phyloP scores from a whole-genome alignment of 2,113 vertebrate genomes.

The Stigmatopora nigra region DNA sequence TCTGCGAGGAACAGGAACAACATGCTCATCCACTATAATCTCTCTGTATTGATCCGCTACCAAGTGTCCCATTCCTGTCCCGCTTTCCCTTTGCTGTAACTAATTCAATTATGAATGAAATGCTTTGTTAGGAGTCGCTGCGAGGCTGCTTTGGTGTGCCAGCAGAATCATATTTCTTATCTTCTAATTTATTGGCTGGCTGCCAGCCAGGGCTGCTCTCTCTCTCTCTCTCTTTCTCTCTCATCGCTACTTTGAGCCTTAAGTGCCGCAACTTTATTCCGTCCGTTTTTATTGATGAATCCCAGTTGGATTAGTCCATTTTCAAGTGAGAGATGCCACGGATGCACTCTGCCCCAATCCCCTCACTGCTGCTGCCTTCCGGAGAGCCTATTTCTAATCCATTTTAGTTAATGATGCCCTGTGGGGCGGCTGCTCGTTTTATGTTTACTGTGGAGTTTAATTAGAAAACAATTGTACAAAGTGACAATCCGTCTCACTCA shows the following conservation, averaged over 20 bases:
- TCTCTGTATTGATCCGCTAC: conserved; percentile 58
- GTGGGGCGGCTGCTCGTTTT: conserved; percentile 68
- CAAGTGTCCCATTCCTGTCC: conserved; percentile 61
- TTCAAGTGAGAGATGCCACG: conserved; percentile 68
- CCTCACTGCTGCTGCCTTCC: not conserved
- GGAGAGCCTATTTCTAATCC: conserved; percentile 69
- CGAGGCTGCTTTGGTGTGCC: conserved; percentile 49
- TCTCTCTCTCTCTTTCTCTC: not conserved
- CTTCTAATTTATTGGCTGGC: conserved; percentile 68
- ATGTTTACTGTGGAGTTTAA: conserved; percentile 67
- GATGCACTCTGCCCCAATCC: conserved; percentile 39
- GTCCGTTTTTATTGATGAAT: conserved; percentile 70
- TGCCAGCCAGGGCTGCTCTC: conserved; percentile 51
- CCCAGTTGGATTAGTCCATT: conserved; percentile 77
- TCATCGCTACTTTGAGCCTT: conserved; percentile 58
- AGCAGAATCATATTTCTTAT: conserved; percentile 69
- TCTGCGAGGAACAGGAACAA: not conserved
- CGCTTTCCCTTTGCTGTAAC: conserved; percentile 45
- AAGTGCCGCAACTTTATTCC: conserved; percentile 80
- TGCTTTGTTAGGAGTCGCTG: conserved; percentile 62
- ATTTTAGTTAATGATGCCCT: conserved; percentile 79
- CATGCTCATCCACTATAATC: conserved; percentile 37
- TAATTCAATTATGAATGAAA: conserved; percentile 71
- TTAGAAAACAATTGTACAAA: conserved; percentile 51
- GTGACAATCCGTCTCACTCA: conserved; percentile 5